These are phyloP conservation scores for Galeopterus variegatus DNA, from an alignment of 2,113 vertebrate genomes.

Conservation along the genomic window DNA sequence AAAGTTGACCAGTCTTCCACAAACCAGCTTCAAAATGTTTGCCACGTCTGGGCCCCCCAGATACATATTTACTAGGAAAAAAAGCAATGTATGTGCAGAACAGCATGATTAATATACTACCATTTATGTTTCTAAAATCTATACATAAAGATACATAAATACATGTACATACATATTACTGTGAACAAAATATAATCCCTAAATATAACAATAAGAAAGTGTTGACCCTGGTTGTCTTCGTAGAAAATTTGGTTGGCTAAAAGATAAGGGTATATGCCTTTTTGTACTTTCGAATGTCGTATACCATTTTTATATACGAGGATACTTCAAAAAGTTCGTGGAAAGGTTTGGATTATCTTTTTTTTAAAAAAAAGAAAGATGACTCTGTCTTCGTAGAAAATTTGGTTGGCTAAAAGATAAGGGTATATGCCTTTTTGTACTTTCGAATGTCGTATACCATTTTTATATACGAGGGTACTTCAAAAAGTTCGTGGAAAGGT, in stretches of 20 bases:
- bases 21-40: slow-evolving; percentile 2
- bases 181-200: slow-evolving; percentile 16
- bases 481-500: too few relatives aligned
- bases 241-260: neutral
- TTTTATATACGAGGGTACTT: neutral
- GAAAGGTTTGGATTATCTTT: too few relatives aligned
- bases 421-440: neutral
- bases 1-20: neutral
- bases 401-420: neutral
- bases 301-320: neutral
- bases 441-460: neutral
- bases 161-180: neutral
- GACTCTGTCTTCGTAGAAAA: slow-evolving; percentile 39
- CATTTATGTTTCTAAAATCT: neutral
- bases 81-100: neutral
- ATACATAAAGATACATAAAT: neutral
- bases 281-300: neutral
- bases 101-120: neutral
- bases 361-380: too few relatives aligned
- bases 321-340: too few relatives aligned
- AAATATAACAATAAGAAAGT: slow-evolving; percentile 33
- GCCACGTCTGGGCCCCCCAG: neutral
- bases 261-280: neutral
- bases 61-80: neutral
- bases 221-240: neutral